Evolutionary conservation across 2,797 vertebrate genomes (phyloP).

Genomic region (Cottoperca gobio): DNA sequence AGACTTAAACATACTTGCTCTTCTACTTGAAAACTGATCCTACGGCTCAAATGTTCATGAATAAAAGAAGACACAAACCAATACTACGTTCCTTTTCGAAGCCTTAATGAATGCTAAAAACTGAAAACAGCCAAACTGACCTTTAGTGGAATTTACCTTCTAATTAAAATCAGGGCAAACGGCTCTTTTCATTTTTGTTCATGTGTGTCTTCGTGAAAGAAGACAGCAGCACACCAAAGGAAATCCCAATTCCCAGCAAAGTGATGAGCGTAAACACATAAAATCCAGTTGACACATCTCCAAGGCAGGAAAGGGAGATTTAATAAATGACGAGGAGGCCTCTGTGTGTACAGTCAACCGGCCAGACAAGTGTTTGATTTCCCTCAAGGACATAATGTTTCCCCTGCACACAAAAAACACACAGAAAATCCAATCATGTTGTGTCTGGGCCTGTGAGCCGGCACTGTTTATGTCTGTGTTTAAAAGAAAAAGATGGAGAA

Average conservation of each 20-base stretch:
- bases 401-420: slow-evolving; percentile 35
- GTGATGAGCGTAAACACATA: slow-evolving; percentile 68
- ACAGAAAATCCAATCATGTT: slow-evolving; percentile 56
- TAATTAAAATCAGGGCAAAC: slow-evolving; percentile 43
- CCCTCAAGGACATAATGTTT: slow-evolving; percentile 62
- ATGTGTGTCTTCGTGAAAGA: background rate
- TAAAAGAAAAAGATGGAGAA: background rate
- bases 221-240: background rate
- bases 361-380: slow-evolving; percentile 64
- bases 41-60: background rate
- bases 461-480: background rate
- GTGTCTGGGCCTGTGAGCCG: slow-evolving; percentile 24
- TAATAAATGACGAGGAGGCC: slow-evolving; percentile 57
- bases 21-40: background rate
- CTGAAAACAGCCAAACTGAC: slow-evolving; percentile 51
- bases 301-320: slow-evolving; percentile 43
- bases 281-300: slow-evolving; percentile 63
- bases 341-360: slow-evolving; percentile 53
- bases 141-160: slow-evolving; percentile 58
- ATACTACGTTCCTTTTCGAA: background rate
- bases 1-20: background rate
- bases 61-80: background rate
- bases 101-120: slow-evolving; percentile 35
- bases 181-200: slow-evolving; percentile 31
- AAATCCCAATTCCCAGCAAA: slow-evolving; percentile 60